Conservation (phyloP, 1,140 invertebrate species). For the Drosophila aff. region DNA sequence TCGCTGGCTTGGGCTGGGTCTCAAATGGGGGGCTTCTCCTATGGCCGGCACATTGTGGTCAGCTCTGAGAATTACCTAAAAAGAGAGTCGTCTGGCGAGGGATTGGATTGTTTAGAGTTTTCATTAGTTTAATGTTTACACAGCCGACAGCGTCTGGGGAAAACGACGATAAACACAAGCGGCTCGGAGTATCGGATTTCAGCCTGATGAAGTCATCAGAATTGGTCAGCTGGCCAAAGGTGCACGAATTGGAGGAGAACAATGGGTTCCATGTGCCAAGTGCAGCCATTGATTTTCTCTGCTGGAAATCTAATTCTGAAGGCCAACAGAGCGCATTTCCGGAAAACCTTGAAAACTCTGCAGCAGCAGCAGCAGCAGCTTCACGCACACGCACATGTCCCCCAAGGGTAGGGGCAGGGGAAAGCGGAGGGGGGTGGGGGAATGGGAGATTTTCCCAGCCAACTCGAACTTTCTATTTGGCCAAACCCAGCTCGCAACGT, state of each 20-base stretch:
- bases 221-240: conserved; percentile 7
- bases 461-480: conserved; percentile 47
- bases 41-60: conserved; percentile 45
- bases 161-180: conserved; percentile 26
- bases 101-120: conserved; percentile 4
- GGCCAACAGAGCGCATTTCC: conserved; percentile 39
- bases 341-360: conserved; percentile 71
- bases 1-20: conserved; percentile 6
- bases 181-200: conserved; percentile 18
- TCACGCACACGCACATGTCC: conserved; percentile 54
- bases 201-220: conserved; percentile 32
- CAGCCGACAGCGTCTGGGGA: conserved; percentile 17
- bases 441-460: conserved; percentile 34
- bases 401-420: background rate
- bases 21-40: conserved; percentile 16
- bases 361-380: conserved; percentile 25
- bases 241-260: background rate
- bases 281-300: conserved; percentile 48
- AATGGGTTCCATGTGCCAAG: background rate
- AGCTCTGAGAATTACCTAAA: conserved; percentile 8
- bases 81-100: conserved; percentile 24
- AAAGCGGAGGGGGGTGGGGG: conserved; percentile 2
- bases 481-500: conserved; percentile 11
- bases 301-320: conserved; percentile 34
- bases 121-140: conserved; percentile 29